Evolutionary conservation across 2,797 vertebrate species (phyloP), one percentile per base, ranked within the genome.

Genomic region (Falco peregrinus): DNA sequence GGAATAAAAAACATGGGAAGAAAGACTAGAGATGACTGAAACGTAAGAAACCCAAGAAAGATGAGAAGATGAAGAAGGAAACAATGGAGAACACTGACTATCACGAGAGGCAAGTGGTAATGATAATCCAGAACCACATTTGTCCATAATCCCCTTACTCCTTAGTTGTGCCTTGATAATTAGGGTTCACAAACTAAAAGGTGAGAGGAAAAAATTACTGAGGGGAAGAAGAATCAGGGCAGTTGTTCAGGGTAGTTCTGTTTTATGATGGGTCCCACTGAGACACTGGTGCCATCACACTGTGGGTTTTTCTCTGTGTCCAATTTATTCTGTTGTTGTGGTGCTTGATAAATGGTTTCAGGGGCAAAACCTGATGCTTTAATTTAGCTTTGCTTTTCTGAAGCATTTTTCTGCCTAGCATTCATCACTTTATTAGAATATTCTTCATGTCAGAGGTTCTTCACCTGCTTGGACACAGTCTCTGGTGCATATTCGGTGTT

Each of bases 201-300:
- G 50, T 12, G 6, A 54, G 10, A 53, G 35, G 33, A 57, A 91
- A 69, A 41, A 84, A 79, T 53, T 84, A 33, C 8, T 51, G 17
- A 6, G 8, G 8, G 14, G 9, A 10, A 26, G 35, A 64, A 87
- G 31, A 54, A 48, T 39, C 3, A 2, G 15, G 48, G 12, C 5
- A 16, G 24, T 31, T 60, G 37, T 82, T 87, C 47, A 61, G 65
- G 33, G 19, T 41, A 31, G 4, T 53, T 92, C n/a, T 86, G 19
- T 8, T 84, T 51, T 25, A 8, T 22, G 20, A n/a, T n/a, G 37
- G 6, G 19, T 43, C 29, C 53, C 0, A 1, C 48, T 35, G 28
- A 47, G 21, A 70, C 20, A 63, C 5, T 0, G 0, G 35, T 53
- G 26, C 45, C 13, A 11, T 45, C 5, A 0, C 24, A 53, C 7